phyloP scores from a whole-genome alignment of 1,140 invertebrate genomes.

The Heliconius eleuchia region DNA sequence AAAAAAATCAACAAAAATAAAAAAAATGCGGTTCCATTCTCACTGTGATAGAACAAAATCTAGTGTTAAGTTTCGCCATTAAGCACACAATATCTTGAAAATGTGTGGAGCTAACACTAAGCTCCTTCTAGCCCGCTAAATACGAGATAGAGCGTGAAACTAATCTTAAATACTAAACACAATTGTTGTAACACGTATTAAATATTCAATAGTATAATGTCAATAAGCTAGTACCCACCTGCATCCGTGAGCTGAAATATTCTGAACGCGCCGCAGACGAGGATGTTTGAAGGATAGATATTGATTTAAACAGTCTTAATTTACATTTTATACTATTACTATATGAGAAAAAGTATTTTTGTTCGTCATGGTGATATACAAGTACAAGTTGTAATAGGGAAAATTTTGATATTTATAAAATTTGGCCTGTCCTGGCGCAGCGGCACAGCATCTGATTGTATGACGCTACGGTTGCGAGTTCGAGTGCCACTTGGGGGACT shows the following conservation, averaged over 20 bases:
- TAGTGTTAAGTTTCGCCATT: too few relatives aligned
- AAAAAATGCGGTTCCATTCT: too few relatives aligned
- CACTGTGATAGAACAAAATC: too few relatives aligned
- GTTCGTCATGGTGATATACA: background rate
- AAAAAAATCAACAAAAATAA: too few relatives aligned
- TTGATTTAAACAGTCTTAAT: conserved; percentile 7
- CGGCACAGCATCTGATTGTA: too few relatives aligned
- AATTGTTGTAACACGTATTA: conserved; percentile 20
- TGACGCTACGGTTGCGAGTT: too few relatives aligned
- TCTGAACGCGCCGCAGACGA: conserved; percentile 21
- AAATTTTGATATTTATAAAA: background rate
- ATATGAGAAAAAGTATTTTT: background rate
- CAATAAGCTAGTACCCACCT: conserved; percentile 30
- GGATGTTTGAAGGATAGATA: conserved; percentile 12
- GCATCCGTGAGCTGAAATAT: conserved; percentile 30
- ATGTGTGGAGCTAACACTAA: too few relatives aligned
- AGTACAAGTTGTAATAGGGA: background rate
- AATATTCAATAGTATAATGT: conserved; percentile 30
- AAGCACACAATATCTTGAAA: too few relatives aligned
- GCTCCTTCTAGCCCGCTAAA: too few relatives aligned
- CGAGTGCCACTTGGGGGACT: too few relatives aligned
- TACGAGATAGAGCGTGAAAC: background rate
- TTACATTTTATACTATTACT: background rate
- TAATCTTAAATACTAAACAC: background rate
- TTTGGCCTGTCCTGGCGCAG: too few relatives aligned